These are phyloP conservation scores for Cyprinodon brontotheroides DNA, from an alignment of 2,113 vertebrate species.

Conservation along the genomic window DNA sequence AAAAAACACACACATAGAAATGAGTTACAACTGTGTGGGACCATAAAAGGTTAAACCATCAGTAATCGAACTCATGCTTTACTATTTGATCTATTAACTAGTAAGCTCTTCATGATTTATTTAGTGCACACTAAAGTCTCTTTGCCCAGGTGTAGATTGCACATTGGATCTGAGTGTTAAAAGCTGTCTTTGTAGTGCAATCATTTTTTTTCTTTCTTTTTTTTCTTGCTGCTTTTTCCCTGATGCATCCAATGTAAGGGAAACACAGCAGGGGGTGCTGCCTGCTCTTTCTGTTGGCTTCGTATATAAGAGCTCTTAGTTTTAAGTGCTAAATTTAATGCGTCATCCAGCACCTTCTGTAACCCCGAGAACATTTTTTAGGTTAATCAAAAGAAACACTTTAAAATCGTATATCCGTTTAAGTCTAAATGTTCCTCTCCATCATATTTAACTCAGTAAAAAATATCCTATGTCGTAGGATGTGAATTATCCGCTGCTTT, in stretches of 20 bases:
- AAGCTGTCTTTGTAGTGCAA: neutral
- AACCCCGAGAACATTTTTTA: neutral
- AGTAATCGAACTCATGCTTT: neutral
- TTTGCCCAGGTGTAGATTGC: constrained; percentile 1
- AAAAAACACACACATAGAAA: neutral
- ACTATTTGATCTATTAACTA: neutral
- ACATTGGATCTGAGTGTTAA: neutral
- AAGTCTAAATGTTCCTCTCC: neutral
- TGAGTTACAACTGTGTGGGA: neutral
- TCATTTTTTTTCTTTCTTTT: neutral
- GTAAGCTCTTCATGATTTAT: neutral
- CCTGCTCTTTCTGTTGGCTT: neutral
- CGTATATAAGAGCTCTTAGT: neutral
- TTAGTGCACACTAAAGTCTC: neutral
- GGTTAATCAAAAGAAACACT: neutral
- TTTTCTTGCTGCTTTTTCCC: neutral
- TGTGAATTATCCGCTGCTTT: too few species aligned
- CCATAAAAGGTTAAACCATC: neutral
- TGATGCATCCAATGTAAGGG: neutral
- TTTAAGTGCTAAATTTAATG: neutral
- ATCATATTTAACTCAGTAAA: too few species aligned
- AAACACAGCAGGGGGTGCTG: neutral
- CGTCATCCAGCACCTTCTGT: neutral
- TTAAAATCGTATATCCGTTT: neutral
- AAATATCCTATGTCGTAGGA: too few species aligned